Conservation (phyloP, 2,113 vertebrate species). For the Melozone crissalis region DNA sequence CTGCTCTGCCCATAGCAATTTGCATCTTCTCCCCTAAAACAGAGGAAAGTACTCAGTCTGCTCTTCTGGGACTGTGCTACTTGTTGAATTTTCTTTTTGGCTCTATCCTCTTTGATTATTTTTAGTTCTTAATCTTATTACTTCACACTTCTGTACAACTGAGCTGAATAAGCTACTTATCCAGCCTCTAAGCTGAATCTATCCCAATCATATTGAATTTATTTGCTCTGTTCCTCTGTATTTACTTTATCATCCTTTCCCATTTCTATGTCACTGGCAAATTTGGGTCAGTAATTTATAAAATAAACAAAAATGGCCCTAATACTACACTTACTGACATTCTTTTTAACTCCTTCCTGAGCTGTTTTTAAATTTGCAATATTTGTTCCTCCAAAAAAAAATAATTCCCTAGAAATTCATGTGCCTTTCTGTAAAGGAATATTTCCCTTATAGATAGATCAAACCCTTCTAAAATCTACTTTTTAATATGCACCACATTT, state of each 20-base stretch:
- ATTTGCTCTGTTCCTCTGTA: conserved; percentile 65
- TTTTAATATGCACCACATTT: not conserved
- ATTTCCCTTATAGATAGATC: not conserved
- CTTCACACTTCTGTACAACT: conserved; percentile 73
- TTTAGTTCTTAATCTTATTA: conserved; percentile 78
- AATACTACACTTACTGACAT: not conserved
- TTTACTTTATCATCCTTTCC: conserved; percentile 39
- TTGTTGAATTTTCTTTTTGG: conserved; percentile 68
- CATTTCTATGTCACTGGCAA: conserved; percentile 38
- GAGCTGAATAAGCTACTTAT: conserved; percentile 78
- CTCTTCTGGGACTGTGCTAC: conserved; percentile 33
- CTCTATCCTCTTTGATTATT: conserved; percentile 52
- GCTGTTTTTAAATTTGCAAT: not conserved
- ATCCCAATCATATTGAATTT: conserved; percentile 61
- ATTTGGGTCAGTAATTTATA: conserved; percentile 54
- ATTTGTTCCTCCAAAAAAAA: not conserved
- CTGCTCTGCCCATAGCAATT: not conserved
- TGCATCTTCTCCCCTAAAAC: not conserved
- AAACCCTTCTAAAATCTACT: not conserved
- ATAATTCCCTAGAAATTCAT: not conserved
- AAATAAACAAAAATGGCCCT: conserved; percentile 14
- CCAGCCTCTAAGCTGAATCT: conserved; percentile 63
- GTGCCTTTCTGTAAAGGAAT: not conserved
- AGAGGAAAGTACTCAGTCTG: not conserved
- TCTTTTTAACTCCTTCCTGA: conserved; percentile 9